Evolutionary conservation across 30 jellyfish, hydroid and myxozoan species (phyloP).

Genomic region (Hydractinia symbiolongicarpus): DNA sequence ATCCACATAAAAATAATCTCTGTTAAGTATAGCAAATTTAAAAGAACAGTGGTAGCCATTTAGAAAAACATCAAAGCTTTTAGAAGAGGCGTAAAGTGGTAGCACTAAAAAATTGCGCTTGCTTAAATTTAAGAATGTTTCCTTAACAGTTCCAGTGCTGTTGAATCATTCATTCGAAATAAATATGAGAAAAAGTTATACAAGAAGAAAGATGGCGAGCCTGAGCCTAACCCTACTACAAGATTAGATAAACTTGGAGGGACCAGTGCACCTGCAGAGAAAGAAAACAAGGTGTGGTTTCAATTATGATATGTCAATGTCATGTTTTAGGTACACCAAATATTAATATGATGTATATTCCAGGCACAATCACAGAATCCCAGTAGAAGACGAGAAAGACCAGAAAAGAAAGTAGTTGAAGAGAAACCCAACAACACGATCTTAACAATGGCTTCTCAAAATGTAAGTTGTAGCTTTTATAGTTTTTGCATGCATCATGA

Average conservation of each 20-base stretch:
- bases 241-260: neutral
- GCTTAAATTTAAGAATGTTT: too few relatives aligned
- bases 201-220: conserved; percentile 70
- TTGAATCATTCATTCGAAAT: conserved; percentile 75
- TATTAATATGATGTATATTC: neutral
- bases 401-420: conserved; percentile 28
- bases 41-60: too few relatives aligned
- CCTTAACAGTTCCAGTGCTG: conserved; percentile 37
- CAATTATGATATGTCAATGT: neutral
- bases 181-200: conserved; percentile 79
- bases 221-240: conserved; percentile 41
- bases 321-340: neutral
- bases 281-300: neutral
- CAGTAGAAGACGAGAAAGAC: neutral
- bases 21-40: too few relatives aligned
- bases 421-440: conserved; percentile 20
- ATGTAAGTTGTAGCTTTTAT: neutral
- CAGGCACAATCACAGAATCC: conserved; percentile 7
- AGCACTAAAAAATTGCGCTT: too few relatives aligned
- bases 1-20: too few relatives aligned
- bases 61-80: too few relatives aligned
- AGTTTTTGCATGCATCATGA: neutral
- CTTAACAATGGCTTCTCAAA: conserved; percentile 20
- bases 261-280: conserved; percentile 17
- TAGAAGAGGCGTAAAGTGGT: too few relatives aligned